Evolutionary conservation across 2,888 invertebrate genomes (phyloP).

Genomic region (Schrankia costaestrigalis): DNA sequence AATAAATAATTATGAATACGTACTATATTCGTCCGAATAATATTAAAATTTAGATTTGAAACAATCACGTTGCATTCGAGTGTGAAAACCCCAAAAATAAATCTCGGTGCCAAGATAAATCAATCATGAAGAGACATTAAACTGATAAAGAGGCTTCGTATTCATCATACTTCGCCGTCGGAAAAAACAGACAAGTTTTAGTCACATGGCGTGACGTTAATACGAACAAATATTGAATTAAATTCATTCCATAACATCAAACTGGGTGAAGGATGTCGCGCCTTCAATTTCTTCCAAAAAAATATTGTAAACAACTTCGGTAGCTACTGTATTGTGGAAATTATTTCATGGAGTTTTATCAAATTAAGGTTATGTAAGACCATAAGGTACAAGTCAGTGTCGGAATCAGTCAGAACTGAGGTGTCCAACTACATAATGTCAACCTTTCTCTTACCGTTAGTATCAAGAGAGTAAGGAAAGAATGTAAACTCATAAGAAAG

Average conservation of each 20-base stretch:
- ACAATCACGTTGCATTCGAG: slow-evolving; percentile 20
- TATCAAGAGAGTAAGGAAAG: too few relatives aligned
- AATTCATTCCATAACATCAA: slow-evolving; percentile 33
- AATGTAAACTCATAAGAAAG: too few relatives aligned
- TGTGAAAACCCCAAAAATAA: slow-evolving; percentile 41
- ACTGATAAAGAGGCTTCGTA: slow-evolving; percentile 53
- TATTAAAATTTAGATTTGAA: slow-evolving; percentile 11
- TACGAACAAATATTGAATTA: slow-evolving; percentile 46
- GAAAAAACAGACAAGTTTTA: slow-evolving; percentile 39
- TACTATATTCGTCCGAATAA: not conserved
- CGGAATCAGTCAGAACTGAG: too few relatives aligned
- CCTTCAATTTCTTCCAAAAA: too few relatives aligned
- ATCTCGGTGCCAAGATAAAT: slow-evolving; percentile 59
- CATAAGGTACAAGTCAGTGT: too few relatives aligned
- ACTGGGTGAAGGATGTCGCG: slow-evolving; percentile 45
- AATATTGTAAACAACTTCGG: too few relatives aligned
- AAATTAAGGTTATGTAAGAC: too few relatives aligned
- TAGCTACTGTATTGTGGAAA: too few relatives aligned
- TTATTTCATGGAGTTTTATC: too few relatives aligned
- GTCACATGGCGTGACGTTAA: slow-evolving; percentile 64
- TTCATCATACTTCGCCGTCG: slow-evolving; percentile 41
- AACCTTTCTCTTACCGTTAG: too few relatives aligned
- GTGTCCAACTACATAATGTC: too few relatives aligned
- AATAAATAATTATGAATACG: too few relatives aligned
- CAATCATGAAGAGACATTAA: slow-evolving; percentile 59